Evolutionary conservation across 1,140 invertebrate genomes (phyloP), one percentile per base, ranked within the genome.

Genomic region (Lasioglossum albipes): DNA sequence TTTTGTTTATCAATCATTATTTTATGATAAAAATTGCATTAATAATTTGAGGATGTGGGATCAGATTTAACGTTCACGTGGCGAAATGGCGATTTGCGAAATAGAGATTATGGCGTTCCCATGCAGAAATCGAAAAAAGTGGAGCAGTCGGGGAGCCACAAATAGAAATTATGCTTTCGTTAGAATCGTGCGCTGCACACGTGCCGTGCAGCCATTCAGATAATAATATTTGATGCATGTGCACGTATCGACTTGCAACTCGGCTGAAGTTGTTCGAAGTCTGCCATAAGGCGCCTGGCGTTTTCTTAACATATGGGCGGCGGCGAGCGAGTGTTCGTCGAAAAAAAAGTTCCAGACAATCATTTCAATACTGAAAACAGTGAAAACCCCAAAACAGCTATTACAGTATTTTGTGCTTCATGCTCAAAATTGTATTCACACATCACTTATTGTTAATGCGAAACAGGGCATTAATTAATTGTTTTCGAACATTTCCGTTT

Each of bases 151-250:
- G 36, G 16, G 62, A 54, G 67, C 73, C 83, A 77, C 74, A 85
- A 85, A 85, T 85, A 85, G 83, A 84, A 84, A 31, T 81, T 72
- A 80, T 62, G 78, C 73, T 81, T 85, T 85, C 83, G 73, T 84
- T 85, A 77, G 73, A 81, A 84, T 84, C 73, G 57, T 77, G 62
- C 83, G 72, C 68, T 81, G 70, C 67, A 62, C 82, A 84, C 82
- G 83, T 84, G 82, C 67, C 62, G 18, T 57, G 9, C 62, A 80
- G 20, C 13, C 57, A 76, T 22, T 45, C 77, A 27, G 77, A 84
- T 72, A 31, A 36, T 68, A 77, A 72, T 31, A 36, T 61, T 77
- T 73, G 20, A 77, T 65, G 67, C 78, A 77, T 62, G 52, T 62
- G 80, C 73, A 61, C 54, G 61, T 72, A 83, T 79, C 82, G 75